Evolutionary conservation across 1,140 invertebrate species (phyloP), one percentile per base, ranked within the genome.

Genomic region (Metaphire vulgaris): DNA sequence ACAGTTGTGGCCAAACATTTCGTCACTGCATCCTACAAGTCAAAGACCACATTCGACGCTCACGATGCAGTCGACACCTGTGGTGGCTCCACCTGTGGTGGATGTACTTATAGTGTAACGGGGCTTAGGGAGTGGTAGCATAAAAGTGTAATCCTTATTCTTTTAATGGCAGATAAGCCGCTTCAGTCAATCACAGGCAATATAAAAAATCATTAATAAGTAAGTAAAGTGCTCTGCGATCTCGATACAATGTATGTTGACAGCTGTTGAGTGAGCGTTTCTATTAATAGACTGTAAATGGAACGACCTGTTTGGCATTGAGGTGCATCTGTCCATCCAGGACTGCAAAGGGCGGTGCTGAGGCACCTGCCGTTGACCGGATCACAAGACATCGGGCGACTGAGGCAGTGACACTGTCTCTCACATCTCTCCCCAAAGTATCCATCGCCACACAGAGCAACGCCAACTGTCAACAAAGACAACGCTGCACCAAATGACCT

Each of bases 1-100:
- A 33, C 69, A 71, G 33, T 71, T 71, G n/a, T 30, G n/a, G 1
- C 69, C 69, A 31, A 71, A 71, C 26, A 1, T 71, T 71, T 32
- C 30, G 28, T 29, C n/a, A 30, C 28, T 26, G 32, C 69, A 71
- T 16, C 12, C 69, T 71, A 21, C 26, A 15, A 69, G 21, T 16
- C 16, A 56, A 12, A 6, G 21, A 56, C 41, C 6, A 56, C 41
- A 56, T 12, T 56, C 41, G 21, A 56, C 21, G 6, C 41, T 21
- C 41, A 56, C 41, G 6, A 56, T 6, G 41, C 41, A 6, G 41
- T 6, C 6, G 41, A 56, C 41, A 21, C 41, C 6, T 56, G 21
- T 21, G 21, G 41, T 56, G 21, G 21, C 6, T 21, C 6, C 41
- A 21, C 41, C 41, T 56, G 41, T 56, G 41, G 41, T 21, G 21